Evolutionary conservation across 1,140 invertebrate genomes (phyloP).

Genomic region (Saxidomus purpurata): DNA sequence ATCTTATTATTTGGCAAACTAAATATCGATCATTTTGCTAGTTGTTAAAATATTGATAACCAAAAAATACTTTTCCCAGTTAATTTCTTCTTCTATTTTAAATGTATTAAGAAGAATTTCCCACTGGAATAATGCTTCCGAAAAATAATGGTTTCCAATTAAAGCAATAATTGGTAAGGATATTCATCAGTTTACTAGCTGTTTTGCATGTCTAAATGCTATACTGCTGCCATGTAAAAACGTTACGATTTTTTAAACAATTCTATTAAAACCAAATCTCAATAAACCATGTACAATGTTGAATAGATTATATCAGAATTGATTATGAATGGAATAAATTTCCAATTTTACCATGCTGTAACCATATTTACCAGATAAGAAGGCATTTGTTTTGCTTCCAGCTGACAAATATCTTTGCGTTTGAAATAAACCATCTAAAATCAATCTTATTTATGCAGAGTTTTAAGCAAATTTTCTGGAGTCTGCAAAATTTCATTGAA

Average conservation of each 20-base stretch:
- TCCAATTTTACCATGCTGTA: conserved; percentile 52
- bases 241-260: neutral
- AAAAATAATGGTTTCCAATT: too few relatives aligned
- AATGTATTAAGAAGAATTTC: too few relatives aligned
- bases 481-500: conserved; percentile 46
- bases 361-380: conserved; percentile 55
- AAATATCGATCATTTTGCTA: too few relatives aligned
- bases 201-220: conserved; percentile 27
- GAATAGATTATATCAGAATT: conserved; percentile 11
- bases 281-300: conserved; percentile 20
- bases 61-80: too few relatives aligned
- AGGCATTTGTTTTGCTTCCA: conserved; percentile 39
- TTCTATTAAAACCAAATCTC: neutral
- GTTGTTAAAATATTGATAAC: too few relatives aligned
- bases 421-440: conserved; percentile 55
- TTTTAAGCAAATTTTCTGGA: conserved; percentile 45
- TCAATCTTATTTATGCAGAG: conserved; percentile 59
- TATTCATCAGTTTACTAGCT: neutral
- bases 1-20: too few relatives aligned
- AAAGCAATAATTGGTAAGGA: neutral
- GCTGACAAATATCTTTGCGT: conserved; percentile 51
- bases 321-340: conserved; percentile 42
- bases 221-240: neutral
- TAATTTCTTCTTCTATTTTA: too few relatives aligned
- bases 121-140: too few relatives aligned